Evolutionary conservation across 2,888 invertebrate genomes (phyloP).

Genomic region (Acanthopleura granulata): DNA sequence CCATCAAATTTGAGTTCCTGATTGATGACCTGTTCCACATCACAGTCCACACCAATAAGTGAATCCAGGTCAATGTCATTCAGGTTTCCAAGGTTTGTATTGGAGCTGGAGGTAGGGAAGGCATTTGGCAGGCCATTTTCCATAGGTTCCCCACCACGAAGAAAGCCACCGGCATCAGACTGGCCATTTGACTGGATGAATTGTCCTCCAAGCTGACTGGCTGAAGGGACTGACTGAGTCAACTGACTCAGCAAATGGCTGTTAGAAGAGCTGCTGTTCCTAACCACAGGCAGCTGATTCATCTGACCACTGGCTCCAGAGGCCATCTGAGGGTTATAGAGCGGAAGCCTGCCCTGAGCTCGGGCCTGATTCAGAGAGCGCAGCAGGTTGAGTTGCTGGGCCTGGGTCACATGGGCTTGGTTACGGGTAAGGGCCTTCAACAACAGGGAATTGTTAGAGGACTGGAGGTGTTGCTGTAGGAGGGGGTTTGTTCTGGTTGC

Average conservation of each 20-base stretch:
- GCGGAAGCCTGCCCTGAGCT: conserved; percentile 22
- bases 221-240: neutral
- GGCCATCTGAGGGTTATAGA: conserved; percentile 25
- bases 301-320: conserved; percentile 16
- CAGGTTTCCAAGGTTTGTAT: neutral
- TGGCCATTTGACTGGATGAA: neutral
- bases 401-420: conserved; percentile 28
- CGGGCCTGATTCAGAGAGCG: conserved; percentile 13
- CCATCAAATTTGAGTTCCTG: conserved; percentile 12
- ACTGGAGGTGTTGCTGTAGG: conserved; percentile 49
- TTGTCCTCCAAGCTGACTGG: neutral
- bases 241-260: conserved; percentile 21
- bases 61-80: conserved; percentile 16
- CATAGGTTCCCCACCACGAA: neutral
- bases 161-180: neutral
- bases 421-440: conserved; percentile 54
- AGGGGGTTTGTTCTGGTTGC: conserved; percentile 22
- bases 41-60: conserved; percentile 7
- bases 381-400: neutral
- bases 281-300: conserved; percentile 9
- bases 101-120: conserved; percentile 6
- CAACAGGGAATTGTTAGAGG: conserved; percentile 54
- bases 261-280: conserved; percentile 21
- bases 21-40: conserved; percentile 14
- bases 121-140: neutral